A percentile compares a stretch with the other conserved stretches of the same genome.
phyloP scores from a whole-genome alignment of 35 echinoderm and acorn worm genomes.

The Diadema setosum region DNA sequence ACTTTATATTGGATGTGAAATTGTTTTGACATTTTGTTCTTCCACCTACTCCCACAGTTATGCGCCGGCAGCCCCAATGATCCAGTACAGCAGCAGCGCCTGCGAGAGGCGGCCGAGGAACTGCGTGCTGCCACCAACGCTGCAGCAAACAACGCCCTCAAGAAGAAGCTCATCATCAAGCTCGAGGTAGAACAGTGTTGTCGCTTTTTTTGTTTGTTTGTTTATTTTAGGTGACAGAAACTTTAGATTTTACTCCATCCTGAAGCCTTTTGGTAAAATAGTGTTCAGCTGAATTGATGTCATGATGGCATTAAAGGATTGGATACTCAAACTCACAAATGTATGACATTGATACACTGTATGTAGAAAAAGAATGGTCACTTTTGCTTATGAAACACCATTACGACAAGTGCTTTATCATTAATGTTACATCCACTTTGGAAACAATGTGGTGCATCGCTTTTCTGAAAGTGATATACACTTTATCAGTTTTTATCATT shows the following conservation, averaged over 20 bases:
- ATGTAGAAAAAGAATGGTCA: too few relatives aligned
- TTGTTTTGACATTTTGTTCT: not conserved
- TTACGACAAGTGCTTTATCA: too few relatives aligned
- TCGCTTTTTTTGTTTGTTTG: too few relatives aligned
- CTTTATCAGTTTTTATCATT: too few relatives aligned
- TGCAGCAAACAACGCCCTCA: conserved; percentile 91
- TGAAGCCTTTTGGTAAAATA: not conserved
- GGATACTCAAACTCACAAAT: too few relatives aligned
- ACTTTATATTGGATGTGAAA: too few relatives aligned
- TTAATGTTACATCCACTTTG: too few relatives aligned
- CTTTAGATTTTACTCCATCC: not conserved
- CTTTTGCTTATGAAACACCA: too few relatives aligned
- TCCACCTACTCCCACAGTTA: not conserved
- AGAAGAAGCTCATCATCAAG: conserved; percentile 83
- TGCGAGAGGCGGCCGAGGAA: conserved; percentile 79
- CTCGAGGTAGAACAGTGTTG: conserved; percentile 55
- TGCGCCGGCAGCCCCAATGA: conserved; percentile 95
- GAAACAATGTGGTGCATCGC: too few relatives aligned
- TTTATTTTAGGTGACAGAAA: not conserved
- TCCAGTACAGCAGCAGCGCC: conserved; percentile 66
- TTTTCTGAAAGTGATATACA: too few relatives aligned
- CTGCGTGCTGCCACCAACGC: conserved; percentile 84
- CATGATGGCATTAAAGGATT: not conserved
- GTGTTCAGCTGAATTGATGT: not conserved
- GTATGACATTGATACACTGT: too few relatives aligned